phyloP scores from a whole-genome alignment of 2,113 vertebrate genomes.

The Eptatretus burgeri region DNA sequence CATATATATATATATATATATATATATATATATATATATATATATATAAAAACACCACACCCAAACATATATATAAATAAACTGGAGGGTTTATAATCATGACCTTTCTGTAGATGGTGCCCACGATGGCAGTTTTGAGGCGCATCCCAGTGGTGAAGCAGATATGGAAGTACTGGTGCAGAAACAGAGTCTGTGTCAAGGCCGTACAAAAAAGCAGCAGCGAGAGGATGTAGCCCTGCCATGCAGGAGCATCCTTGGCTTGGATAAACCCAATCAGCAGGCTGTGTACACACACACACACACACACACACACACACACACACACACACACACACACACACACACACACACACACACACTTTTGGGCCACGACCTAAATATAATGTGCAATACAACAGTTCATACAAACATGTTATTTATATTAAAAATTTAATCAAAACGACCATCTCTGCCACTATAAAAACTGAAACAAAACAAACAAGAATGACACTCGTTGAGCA shows the following conservation, averaged over 20 bases:
- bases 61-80: too few relatives aligned
- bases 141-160: constrained; percentile 88
- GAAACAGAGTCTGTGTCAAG: constrained; percentile 51
- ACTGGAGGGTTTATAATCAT: too few relatives aligned
- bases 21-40: too few relatives aligned
- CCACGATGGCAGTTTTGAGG: constrained; percentile 53
- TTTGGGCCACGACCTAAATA: too few relatives aligned
- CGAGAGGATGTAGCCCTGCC: constrained; percentile 74
- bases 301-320: background rate
- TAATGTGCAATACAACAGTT: too few relatives aligned
- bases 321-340: background rate
- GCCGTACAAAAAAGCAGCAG: constrained; percentile 40
- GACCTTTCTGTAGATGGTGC: constrained; percentile 76
- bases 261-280: constrained; percentile 47
- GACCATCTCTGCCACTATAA: too few relatives aligned
- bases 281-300: constrained; percentile 16
- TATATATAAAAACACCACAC: too few relatives aligned
- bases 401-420: too few relatives aligned
- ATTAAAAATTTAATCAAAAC: too few relatives aligned
- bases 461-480: too few relatives aligned
- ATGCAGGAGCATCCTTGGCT: constrained; percentile 29
- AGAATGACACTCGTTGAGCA: too few relatives aligned
- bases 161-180: constrained; percentile 83
- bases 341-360: background rate
- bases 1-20: too few relatives aligned